Evolutionary conservation across 2,888 invertebrate genomes (phyloP).

Genomic region (Hololepta plana): DNA sequence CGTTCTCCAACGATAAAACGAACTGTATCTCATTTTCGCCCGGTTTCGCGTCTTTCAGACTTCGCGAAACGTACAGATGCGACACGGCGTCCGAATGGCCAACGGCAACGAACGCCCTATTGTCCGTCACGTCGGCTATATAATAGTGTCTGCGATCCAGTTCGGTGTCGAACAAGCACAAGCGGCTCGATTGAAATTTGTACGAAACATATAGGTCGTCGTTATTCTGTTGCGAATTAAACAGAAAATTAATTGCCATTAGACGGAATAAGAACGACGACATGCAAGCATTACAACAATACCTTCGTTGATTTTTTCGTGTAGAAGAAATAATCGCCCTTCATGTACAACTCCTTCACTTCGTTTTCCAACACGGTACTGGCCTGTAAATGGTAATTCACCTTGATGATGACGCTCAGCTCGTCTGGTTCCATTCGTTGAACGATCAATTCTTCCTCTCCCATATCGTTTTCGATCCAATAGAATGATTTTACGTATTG

Average conservation of each 20-base stretch:
- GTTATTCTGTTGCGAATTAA: conserved; percentile 25
- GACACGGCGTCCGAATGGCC: conserved; percentile 55
- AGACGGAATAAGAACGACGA: neutral
- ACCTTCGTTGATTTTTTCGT: conserved; percentile 47
- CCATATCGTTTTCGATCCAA: conserved; percentile 38
- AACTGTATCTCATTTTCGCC: conserved; percentile 42
- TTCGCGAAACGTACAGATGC: conserved; percentile 68
- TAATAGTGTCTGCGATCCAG: conserved; percentile 50
- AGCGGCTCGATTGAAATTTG: conserved; percentile 47
- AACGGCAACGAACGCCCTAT: conserved; percentile 64
- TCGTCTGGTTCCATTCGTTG: conserved; percentile 48
- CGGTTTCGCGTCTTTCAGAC: conserved; percentile 31
- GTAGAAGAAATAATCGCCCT: conserved; percentile 73
- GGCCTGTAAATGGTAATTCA: conserved; percentile 10
- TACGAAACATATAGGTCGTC: conserved; percentile 60
- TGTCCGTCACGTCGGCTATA: conserved; percentile 68
- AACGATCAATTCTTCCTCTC: conserved; percentile 37
- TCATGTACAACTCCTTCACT: conserved; percentile 67
- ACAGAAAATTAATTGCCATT: conserved; percentile 5
- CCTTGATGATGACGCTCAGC: conserved; percentile 32
- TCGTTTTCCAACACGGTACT: conserved; percentile 27
- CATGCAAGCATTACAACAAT: conserved; percentile 6
- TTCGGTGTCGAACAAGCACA: conserved; percentile 58
- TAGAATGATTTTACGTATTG: conserved; percentile 61
- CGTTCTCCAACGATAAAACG: conserved; percentile 57